phyloP scores from a whole-genome alignment of 2,113 vertebrate genomes.

The Saguinus midas region DNA sequence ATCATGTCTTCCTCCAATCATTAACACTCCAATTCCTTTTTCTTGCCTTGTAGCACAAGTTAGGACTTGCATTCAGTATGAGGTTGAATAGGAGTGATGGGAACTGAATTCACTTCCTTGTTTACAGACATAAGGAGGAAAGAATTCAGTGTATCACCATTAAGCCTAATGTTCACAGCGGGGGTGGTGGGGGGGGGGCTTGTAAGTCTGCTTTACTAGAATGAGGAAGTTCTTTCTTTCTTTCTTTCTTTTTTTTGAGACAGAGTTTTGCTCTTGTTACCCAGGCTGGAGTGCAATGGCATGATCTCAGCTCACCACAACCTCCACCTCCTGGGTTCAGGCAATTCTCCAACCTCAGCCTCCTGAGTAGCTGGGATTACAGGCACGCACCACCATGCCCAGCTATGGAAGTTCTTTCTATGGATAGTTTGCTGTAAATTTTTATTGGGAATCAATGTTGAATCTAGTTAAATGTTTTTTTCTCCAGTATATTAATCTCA shows the following conservation, averaged over 20 bases:
- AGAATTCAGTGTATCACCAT: not conserved
- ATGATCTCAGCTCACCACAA: too few species aligned
- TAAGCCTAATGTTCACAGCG: not conserved
- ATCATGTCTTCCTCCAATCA: not conserved
- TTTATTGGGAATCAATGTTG: not conserved
- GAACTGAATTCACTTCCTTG: not conserved
- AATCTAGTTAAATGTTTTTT: not conserved
- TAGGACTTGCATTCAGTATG: not conserved
- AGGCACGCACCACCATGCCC: too few species aligned
- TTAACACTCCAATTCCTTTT: not conserved
- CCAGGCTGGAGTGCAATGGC: too few species aligned
- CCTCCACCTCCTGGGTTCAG: too few species aligned
- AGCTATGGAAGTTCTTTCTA: not conserved
- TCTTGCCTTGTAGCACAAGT: not conserved
- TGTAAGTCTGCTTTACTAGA: not conserved
- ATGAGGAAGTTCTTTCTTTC: not conserved
- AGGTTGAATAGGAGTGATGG: not conserved
- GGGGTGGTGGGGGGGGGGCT: not conserved
- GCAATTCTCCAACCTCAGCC: too few species aligned
- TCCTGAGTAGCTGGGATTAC: too few species aligned
- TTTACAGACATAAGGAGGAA: not conserved
- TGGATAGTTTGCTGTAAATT: not conserved
- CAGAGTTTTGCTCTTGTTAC: too few species aligned
- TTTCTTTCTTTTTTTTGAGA: too few species aligned
- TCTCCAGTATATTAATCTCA: not conserved